Base-by-base conservation (phyloP, 2,113 vertebrate species). In the Pterocles gutturalis region DNA sequence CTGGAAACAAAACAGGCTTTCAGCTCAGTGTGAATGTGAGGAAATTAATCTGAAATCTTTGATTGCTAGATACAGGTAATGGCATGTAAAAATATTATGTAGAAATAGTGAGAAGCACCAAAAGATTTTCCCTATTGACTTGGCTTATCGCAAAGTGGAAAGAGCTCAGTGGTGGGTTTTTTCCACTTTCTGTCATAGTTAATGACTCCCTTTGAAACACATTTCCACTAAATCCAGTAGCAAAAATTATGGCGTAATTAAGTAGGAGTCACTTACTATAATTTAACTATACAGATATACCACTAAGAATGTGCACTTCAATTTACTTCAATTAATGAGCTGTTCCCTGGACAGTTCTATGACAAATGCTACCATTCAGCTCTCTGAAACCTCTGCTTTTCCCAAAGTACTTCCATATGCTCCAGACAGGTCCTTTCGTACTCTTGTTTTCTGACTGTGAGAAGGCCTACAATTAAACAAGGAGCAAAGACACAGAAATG, bases 291-390 rank as follows among this genome's bases (percentile, higher is more conserved):
- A 78, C 18, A 78, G 77, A 65, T 45, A 78, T 41, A 67, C 33
- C 48, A 46, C 45, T 55, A 75, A 79, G 79, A 85, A 7, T 4
- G 2, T 60, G 25, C 9, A 60, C 31, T 66, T 87, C 34, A 67
- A 49, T 91, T 94, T 79, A 26, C 19, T 86, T 89, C 45, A 82
- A 41, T 53, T 93, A 90, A 90, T 79, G 62, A 83, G 19, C 43
- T 46, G 19, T 69, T 92, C 48, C 57, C 57, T 51, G 33, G 55
- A 72, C 65, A 92, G 31, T 90, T 92, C 36, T 43, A 60, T 71
- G 55, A 85, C 11, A 90, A 90, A 83, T 67, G 43, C 7, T 72
- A 45, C 38, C 4, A 1, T 67, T 71, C n/a, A 14, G 21, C 17
- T 87, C 36, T 87, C n/a, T 43, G 51, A 88, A 88, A 66, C 13